Base-by-base conservation (phyloP, 1,140 invertebrate genomes). In the Adoxophyes honmai region DNA sequence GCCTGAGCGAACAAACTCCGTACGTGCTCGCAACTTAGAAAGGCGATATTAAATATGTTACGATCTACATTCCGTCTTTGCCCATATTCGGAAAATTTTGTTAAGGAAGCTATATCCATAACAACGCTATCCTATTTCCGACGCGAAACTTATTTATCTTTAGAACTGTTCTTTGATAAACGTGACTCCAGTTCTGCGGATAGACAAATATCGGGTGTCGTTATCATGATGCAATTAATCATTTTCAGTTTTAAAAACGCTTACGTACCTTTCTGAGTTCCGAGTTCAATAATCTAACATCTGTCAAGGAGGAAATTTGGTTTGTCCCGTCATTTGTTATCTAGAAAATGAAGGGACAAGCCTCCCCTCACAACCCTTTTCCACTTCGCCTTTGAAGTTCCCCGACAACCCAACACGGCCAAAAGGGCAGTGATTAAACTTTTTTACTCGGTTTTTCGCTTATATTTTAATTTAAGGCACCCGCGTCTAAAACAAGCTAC, bases 391-490 rank as follows among this genome's bases (percentile, higher is more conserved):
- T 57, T 62, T 62, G 55, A 57, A 55, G 33, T 54, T 35, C 10
- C 11, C 56, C 42, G 52, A 62, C 60, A 54, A 44, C 61, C 56
- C 36, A 33, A 18, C 18, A 34, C 15, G 34, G 38, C 56, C 34
- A 33, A 58, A 52, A 62, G 38, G 39, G 37, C 52, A 57, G 55
- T 57, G 57, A 57, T 57, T 57, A 58, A 55, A 48, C 42, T 48
- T 48, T 39, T 55, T 42, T 55, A 42, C 51, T 34, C 52, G 14
- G 11, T 58, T 55, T 59, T 62, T 37, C 39, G 53, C 57, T 52
- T 55, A 56, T 53, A 59, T 63, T 63, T 63, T 33, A 59, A 59
- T 63, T 63, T 42, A 52, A 55, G 21, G 21, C 21, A 28, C 16
- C 16, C 15, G 35, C 21, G 52, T 52, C 37, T 62, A 57, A 55